Evolutionary conservation across 1,140 invertebrate genomes (phyloP), one percentile per base, ranked within the genome.

Genomic region (Mamestra configurata): DNA sequence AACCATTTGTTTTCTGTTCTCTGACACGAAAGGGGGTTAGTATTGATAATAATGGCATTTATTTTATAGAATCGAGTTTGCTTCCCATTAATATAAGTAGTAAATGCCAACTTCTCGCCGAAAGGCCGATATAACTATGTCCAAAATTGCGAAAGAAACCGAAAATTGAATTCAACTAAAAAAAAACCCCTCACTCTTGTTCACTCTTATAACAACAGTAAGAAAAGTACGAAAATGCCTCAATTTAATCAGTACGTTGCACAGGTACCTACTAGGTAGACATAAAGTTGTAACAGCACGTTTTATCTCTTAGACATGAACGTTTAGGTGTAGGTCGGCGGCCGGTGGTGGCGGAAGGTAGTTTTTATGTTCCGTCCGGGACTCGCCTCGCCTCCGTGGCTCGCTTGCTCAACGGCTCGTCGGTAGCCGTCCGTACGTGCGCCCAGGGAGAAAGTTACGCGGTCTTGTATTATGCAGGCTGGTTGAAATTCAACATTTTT

Each of bases 1-100:
- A 80, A 80, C 77, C 82, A 83, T 83, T 82, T 82, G 79, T 86
- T 81, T 81, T 80, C 57, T 61, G 37, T 79, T 78, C 51, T 75
- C 49, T 79, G 68, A 81, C 79, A 79, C 57, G 55, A 22, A 80
- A 82, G 51, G 73, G 73, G 79, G 70, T 64, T 70, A 27, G 22
- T 51, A 37, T 59, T 75, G 15, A 59, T 75, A 59, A 61, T 59
- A 64, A 76, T 76, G 24, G 57, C 15, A 51, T 57, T 64, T 43
- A 70, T 46, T 76, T 40, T 8, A 18, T 35, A 31, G 40, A 40
- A 66, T 31, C 11, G n/a, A 66, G 61, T 66, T 20, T 40, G 35
- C 40, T 59, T 59, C 27, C 10, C 18, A 20, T 40, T 40, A 64
- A 37, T 1, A 37, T 0, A 18, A 20, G 8, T 64, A 40, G 37